Conservation (phyloP, 2,113 vertebrate genomes). For the Oreamnos americanus region DNA sequence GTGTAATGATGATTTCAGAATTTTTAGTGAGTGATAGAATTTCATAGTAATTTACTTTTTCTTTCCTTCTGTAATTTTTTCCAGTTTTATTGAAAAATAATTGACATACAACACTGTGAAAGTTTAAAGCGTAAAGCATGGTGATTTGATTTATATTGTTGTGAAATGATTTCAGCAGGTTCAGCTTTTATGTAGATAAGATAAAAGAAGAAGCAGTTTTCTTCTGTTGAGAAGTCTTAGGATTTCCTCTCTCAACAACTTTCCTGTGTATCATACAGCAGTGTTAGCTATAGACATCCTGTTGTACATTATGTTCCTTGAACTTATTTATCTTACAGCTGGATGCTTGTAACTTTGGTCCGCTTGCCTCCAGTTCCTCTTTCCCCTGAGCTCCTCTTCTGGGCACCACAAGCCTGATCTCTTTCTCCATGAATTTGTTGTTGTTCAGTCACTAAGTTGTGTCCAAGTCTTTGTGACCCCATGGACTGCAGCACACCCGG, state of each 20-base stretch:
- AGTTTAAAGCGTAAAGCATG: neutral
- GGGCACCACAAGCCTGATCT: neutral
- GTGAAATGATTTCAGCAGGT: neutral
- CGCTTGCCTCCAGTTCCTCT: neutral
- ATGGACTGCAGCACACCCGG: neutral
- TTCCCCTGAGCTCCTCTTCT: neutral
- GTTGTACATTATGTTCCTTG: neutral
- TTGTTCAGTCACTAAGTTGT: neutral
- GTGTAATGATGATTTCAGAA: slow-evolving; percentile 49
- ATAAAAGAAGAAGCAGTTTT: neutral
- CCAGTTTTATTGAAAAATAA: neutral
- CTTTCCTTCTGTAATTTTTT: neutral
- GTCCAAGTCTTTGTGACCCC: neutral
- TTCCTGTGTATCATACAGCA: neutral
- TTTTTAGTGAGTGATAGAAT: slow-evolving; percentile 59
- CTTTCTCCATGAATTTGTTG: neutral
- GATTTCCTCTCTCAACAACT: neutral
- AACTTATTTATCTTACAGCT: neutral
- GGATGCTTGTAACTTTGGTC: neutral
- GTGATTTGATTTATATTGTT: neutral
- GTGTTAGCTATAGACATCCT: neutral
- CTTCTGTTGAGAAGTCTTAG: neutral
- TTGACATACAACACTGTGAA: neutral
- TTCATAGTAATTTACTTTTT: slow-evolving; percentile 62
- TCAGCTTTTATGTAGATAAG: neutral